A percentile compares a stretch with the other conserved stretches of the same genome.
Evolutionary conservation across 2,797 vertebrate genomes (phyloP).

Genomic region (Centroberyx gerrardi): DNA sequence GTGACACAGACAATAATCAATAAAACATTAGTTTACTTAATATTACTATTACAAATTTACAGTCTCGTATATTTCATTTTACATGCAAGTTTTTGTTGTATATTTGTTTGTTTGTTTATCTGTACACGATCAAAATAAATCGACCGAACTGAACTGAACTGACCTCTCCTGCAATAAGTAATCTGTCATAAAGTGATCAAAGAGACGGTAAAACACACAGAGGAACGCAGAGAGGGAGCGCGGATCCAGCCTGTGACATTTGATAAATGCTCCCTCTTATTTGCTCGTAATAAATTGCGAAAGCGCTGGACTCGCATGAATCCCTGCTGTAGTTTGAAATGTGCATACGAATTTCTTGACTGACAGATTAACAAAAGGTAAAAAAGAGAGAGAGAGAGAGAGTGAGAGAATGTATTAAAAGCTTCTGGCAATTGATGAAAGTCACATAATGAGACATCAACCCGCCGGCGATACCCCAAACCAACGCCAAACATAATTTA

Average conservation of each 20-base stretch:
- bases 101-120: too few relatives aligned
- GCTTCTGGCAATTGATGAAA: background rate
- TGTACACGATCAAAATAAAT: background rate
- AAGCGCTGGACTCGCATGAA: too few relatives aligned
- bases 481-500: slow-evolving; percentile 48
- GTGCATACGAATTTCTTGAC: background rate
- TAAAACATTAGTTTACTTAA: background rate
- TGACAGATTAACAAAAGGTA: slow-evolving; percentile 1
- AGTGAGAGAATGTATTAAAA: background rate
- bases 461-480: background rate
- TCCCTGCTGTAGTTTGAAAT: background rate
- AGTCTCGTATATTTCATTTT: too few relatives aligned
- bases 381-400: background rate
- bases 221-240: background rate
- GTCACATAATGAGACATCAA: slow-evolving; percentile 21
- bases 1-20: slow-evolving; percentile 4
- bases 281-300: too few relatives aligned
- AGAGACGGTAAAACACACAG: background rate
- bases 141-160: background rate
- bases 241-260: background rate
- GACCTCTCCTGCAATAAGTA: slow-evolving; percentile 2
- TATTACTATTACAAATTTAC: too few relatives aligned
- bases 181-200: slow-evolving; percentile 6
- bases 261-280: background rate
- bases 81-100: too few relatives aligned